Evolutionary conservation across 2,888 invertebrate genomes (phyloP), one percentile per base, ranked within the genome.

Genomic region (Chrysolina oricalcia): DNA sequence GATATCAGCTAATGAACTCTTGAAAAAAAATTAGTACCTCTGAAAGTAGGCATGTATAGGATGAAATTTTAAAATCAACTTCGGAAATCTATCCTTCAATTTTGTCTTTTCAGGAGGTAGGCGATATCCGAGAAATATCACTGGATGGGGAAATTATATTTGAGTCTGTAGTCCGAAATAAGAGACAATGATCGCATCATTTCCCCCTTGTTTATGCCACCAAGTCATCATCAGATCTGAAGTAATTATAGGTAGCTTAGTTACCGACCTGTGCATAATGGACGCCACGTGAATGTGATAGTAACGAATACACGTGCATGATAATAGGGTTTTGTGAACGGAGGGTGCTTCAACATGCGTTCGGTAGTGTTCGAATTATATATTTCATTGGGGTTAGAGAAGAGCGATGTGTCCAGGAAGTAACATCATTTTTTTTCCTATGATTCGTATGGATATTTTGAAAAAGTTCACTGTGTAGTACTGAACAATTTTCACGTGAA

Each of bases 291-390:
- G 74, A 65, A n/a, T 35, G 70, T 70, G 48, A 66, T 74, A 68
- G 74, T 74, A 70, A 23, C 40, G 68, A 50, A 59, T 70, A 70
- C 74, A 74, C 74, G 74, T 74, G 74, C 65, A 56, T 64, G 65
- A 74, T 74, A 74, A 74, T 59, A 74, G 66, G 74, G 70, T 74
- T 70, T 74, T 46, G 50, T 17, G 27, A 50, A 41, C 8, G 13
- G 66, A 65, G 66, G n/a, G 67, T 46, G 46, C 27, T 35, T 59
- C 35, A n/a, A 17, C 59, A 27, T 15, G n/a, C 27, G 59, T 17
- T 43, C 9, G 59, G 13, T 27, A 4, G 8, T 10, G 17, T 27
- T 17, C 2, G 23, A 35, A 27, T 59, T 9, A 59, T 35, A 6
- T 27, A 43, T 27, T 27, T 59, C 15, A 19, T 21, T 13, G 21